Evolutionary conservation across 2,888 invertebrate genomes (phyloP), one percentile per base, ranked within the genome.

Genomic region (Phaedon cochleariae): DNA sequence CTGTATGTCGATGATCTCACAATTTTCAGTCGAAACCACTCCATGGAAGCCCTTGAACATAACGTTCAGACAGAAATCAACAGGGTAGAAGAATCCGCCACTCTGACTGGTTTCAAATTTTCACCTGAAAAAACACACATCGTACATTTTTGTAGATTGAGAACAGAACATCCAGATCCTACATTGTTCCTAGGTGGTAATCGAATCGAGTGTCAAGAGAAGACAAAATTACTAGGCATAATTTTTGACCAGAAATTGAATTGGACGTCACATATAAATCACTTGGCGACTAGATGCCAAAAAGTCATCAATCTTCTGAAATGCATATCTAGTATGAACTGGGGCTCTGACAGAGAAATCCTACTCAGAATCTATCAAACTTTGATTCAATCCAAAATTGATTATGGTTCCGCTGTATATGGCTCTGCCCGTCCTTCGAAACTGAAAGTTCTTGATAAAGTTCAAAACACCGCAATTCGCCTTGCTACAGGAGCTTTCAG

Each of bases 321-420:
- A 59, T 34, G 45, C 22, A 4, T 59, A 5, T 20, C 31, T 6
- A 29, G 17, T 12, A 54, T 46, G 12, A 48, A 59, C 12, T 64
- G 55, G 59, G 64, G 64, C 9, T 34, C 64, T 0, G 54, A 64
- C 34, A 26, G 15, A 26, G 26, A 59, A 9, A 29, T 48, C 7
- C 26, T 64, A 3, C 41, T 64, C 3, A 22, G 10, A n/a, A 34
- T 54, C 9, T 64, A 53, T 12, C 18, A 64, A 21, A 5, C 53
- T 10, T 20, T 64, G 17, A 29, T 64, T 3, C 46, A 45, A 10
- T 53, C 53, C 7, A 52, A 21, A 46, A 51, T 64, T 4, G 64
- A 64, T 20, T 59, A 64, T 53, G 53, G 54, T 7, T 37, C 49
- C 26, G 46, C 49, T 9, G 21, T 54, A 10, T 64, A 64, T 26